Evolutionary conservation across 2,797 vertebrate genomes (phyloP).

Genomic region (Gymnoscopelus braueri): DNA sequence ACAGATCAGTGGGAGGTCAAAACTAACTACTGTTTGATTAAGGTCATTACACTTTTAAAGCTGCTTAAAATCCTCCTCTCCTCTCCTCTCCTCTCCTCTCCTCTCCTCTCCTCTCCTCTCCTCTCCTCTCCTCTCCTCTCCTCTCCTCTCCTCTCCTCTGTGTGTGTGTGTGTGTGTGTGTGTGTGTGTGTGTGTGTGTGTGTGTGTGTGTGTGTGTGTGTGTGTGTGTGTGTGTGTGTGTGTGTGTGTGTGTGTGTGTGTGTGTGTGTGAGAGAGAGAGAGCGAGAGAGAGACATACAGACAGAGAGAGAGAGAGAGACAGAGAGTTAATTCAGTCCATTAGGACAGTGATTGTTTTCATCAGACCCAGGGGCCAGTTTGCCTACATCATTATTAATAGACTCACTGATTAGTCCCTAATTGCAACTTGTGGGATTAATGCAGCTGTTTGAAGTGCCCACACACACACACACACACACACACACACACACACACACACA

Average conservation of each 20-base stretch:
- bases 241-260: slow-evolving; percentile 11
- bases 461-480: no score
- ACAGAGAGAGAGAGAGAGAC: no score
- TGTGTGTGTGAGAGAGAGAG: neutral
- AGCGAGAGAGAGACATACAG: no score
- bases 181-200: neutral
- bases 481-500: no score
- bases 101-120: neutral
- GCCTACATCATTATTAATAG: slow-evolving; percentile 56
- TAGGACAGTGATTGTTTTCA: slow-evolving; percentile 51
- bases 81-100: neutral
- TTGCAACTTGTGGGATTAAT: no score
- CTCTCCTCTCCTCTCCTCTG: neutral
- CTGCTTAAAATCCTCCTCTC: slow-evolving; percentile 5
- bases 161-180: neutral
- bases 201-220: neutral
- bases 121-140: no score
- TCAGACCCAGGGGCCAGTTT: slow-evolving; percentile 39
- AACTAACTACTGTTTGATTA: slow-evolving; percentile 45
- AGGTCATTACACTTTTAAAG: slow-evolving; percentile 43
- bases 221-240: neutral
- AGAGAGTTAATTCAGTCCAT: slow-evolving; percentile 39
- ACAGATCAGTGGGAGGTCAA: slow-evolving; percentile 12
- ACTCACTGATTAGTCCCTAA: slow-evolving; percentile 47
- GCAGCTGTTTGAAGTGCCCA: no score